Percentiles rank a stretch among this genome's conserved stretches.
phyloP scores from a whole-genome alignment of 2,888 invertebrate species.

The Catocala fraxini region DNA sequence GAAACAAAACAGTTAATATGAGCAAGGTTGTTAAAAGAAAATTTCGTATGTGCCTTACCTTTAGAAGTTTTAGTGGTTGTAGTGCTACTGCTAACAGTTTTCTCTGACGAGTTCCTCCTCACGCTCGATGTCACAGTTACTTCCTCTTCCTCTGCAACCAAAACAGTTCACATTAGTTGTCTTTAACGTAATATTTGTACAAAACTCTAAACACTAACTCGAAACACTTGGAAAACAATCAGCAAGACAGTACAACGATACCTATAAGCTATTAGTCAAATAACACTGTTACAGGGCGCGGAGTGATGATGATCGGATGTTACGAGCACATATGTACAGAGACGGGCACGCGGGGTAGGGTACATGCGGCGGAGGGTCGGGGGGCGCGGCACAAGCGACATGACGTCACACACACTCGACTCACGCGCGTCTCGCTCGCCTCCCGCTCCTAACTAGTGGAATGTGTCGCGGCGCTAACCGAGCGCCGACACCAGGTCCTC shows the following conservation, averaged over 20 bases:
- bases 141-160: conserved; percentile 80
- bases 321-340: conserved; percentile 75
- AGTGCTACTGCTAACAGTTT: conserved; percentile 87
- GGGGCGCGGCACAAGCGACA: conserved; percentile 77
- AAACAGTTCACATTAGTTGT: conserved; percentile 24
- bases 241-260: conserved; percentile 79
- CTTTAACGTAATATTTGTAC: not conserved
- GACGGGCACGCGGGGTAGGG: conserved; percentile 56
- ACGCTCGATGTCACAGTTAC: conserved; percentile 83
- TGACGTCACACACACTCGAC: conserved; percentile 85
- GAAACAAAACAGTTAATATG: not conserved
- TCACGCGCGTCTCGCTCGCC: conserved; percentile 85
- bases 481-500: conserved; percentile 93
- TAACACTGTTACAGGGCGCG: conserved; percentile 81
- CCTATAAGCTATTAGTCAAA: conserved; percentile 85
- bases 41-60: conserved; percentile 67
- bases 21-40: not conserved
- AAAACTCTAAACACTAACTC: conserved; percentile 57
- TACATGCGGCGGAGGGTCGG: conserved; percentile 44
- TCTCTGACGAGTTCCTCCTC: conserved; percentile 84
- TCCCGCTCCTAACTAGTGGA: conserved; percentile 82
- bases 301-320: conserved; percentile 73
- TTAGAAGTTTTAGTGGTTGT: conserved; percentile 88
- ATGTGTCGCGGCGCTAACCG: conserved; percentile 79
- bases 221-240: conserved; percentile 73